These are phyloP conservation scores for Ostrea denselamellosa DNA, from an alignment of 1,140 invertebrate species.

Conservation along the genomic window DNA sequence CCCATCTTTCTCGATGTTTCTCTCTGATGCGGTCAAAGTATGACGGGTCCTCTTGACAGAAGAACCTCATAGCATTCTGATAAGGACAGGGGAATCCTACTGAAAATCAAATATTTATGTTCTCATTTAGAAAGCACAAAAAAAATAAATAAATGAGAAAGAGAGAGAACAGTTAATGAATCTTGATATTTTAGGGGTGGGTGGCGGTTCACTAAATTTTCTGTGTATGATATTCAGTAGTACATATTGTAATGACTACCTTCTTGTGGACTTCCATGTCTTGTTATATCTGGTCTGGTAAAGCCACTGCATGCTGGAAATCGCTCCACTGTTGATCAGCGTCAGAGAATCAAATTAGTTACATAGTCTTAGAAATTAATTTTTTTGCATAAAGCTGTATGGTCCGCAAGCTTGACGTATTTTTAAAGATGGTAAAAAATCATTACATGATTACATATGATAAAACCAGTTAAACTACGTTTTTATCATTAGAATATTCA, in stretches of 20 bases:
- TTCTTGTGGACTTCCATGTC: constrained; percentile 54
- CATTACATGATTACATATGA: too few relatives aligned
- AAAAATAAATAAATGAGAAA: too few relatives aligned
- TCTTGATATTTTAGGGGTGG: background rate
- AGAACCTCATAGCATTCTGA: constrained; percentile 67
- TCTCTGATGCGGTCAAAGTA: constrained; percentile 67
- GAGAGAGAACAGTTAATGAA: too few relatives aligned
- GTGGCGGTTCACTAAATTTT: too few relatives aligned
- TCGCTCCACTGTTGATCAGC: background rate
- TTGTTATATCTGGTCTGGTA: constrained; percentile 43
- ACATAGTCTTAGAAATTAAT: too few relatives aligned
- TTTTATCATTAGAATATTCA: too few relatives aligned
- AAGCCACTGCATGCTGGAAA: constrained; percentile 14
- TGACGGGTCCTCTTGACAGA: constrained; percentile 67
- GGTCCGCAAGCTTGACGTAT: too few relatives aligned
- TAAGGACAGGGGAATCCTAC: constrained; percentile 66
- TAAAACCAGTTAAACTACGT: too few relatives aligned
- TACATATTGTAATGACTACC: constrained; percentile 30
- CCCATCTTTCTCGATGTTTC: constrained; percentile 64
- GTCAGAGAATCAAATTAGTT: too few relatives aligned
- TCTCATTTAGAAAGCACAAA: background rate
- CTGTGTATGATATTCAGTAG: background rate
- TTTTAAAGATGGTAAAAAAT: too few relatives aligned
- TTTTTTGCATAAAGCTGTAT: too few relatives aligned
- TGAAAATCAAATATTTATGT: constrained; percentile 47